These are phyloP conservation scores for Epinephelus fuscoguttatus DNA, from an alignment of 2,113 vertebrate genomes.

Conservation along the genomic window DNA sequence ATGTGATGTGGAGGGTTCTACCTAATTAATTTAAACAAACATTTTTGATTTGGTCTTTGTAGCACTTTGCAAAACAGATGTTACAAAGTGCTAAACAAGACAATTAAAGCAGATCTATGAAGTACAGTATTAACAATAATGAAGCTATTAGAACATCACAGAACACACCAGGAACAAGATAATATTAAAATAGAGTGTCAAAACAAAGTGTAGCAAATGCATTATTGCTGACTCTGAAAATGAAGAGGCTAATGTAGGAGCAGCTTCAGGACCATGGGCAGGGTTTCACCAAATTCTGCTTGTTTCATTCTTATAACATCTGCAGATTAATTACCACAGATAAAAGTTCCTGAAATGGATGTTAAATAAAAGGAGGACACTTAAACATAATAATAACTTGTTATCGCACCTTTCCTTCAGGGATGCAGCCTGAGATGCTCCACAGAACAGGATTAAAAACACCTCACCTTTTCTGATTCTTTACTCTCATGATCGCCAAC, in stretches of 20 bases:
- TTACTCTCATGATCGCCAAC: neutral
- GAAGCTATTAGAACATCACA: too few species aligned
- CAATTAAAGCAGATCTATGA: too few species aligned
- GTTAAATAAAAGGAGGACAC: neutral
- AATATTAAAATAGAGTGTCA: too few species aligned
- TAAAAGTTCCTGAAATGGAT: neutral
- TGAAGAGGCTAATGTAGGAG: neutral
- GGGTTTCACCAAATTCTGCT: neutral
- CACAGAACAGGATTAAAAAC: conserved; percentile 12
- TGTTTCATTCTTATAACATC: neutral
- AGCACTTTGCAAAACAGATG: too few species aligned
- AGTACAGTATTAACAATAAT: too few species aligned
- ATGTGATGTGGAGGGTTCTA: too few species aligned
- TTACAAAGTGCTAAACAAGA: too few species aligned
- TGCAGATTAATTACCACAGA: neutral
- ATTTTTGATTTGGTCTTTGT: too few species aligned
- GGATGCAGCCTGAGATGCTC: neutral
- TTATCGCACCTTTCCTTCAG: neutral
- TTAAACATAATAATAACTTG: neutral
- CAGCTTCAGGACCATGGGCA: conserved; percentile 24
- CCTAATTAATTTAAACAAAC: too few species aligned
- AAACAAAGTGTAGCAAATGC: too few species aligned
- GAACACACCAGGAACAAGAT: too few species aligned
- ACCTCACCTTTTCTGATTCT: conserved; percentile 6
- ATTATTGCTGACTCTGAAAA: neutral